Evolutionary conservation across 2,797 vertebrate species (phyloP).

Genomic region (Lacerta agilis): DNA sequence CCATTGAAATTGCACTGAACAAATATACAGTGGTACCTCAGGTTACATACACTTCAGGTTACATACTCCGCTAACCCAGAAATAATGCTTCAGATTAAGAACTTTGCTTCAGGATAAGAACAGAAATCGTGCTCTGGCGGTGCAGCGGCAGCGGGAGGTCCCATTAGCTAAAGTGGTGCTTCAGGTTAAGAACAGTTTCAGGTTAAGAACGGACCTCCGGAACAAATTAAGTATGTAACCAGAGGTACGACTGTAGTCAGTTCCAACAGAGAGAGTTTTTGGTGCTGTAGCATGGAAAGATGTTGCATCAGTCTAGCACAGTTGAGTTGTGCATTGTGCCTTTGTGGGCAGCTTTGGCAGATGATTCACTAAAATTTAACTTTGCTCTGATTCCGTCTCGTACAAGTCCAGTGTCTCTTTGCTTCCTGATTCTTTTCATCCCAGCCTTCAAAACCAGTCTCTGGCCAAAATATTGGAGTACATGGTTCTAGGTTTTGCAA

Average conservation of each 20-base stretch:
- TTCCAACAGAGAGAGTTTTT: neutral
- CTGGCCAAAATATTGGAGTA: neutral
- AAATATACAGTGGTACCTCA: no score
- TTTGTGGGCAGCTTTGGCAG: neutral
- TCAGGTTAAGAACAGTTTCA: no score
- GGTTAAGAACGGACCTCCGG: no score
- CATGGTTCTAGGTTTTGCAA: neutral
- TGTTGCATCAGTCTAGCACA: neutral
- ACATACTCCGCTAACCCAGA: no score
- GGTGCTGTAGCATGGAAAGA: neutral
- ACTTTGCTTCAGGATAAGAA: no score
- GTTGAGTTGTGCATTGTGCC: neutral
- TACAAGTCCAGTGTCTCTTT: neutral
- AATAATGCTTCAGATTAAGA: no score
- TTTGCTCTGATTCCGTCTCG: neutral
- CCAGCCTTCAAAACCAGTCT: neutral
- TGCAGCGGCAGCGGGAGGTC: no score
- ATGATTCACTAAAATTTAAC: neutral
- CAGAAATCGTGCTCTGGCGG: no score
- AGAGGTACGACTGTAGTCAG: no score
- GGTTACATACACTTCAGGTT: no score
- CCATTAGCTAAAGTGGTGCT: no score
- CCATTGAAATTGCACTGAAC: neutral
- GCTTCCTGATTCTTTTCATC: neutral
- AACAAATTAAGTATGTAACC: no score